These are phyloP conservation scores for Pteruthius melanotis DNA, from an alignment of 2,113 vertebrate genomes.

Conservation along the genomic window DNA sequence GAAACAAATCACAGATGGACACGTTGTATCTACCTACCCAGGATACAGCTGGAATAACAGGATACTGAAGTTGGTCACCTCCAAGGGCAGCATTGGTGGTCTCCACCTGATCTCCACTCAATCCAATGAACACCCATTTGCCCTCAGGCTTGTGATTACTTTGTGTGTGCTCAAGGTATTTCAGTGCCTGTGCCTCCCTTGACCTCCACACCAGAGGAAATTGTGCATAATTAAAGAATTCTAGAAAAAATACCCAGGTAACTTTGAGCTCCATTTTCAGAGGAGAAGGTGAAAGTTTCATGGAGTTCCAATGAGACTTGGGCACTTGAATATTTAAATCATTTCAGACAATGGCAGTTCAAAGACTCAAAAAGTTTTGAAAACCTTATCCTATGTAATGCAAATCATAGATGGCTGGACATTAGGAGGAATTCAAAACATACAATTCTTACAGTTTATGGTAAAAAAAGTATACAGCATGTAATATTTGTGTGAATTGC, in stretches of 20 bases:
- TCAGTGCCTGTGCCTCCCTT: background rate
- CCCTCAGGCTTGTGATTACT: background rate
- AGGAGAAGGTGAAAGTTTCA: background rate
- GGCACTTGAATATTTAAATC: background rate
- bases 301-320: background rate
- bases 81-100: background rate
- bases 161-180: too few species aligned
- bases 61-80: background rate
- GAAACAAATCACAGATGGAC: background rate
- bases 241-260: background rate
- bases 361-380: background rate
- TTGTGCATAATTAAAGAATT: accelerated
- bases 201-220: background rate
- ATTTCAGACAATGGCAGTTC: background rate
- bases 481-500: background rate
- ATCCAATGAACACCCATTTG: background rate
- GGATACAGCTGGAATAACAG: background rate
- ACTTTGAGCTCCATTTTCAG: background rate
- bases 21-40: background rate
- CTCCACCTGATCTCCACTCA: background rate
- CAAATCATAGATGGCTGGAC: background rate
- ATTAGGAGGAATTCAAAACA: background rate
- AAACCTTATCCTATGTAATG: background rate
- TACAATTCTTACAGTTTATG: background rate
- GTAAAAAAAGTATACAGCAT: background rate